Conservation (phyloP, 2,113 vertebrate species). For the Calyptommatus sinebrachiatus region DNA sequence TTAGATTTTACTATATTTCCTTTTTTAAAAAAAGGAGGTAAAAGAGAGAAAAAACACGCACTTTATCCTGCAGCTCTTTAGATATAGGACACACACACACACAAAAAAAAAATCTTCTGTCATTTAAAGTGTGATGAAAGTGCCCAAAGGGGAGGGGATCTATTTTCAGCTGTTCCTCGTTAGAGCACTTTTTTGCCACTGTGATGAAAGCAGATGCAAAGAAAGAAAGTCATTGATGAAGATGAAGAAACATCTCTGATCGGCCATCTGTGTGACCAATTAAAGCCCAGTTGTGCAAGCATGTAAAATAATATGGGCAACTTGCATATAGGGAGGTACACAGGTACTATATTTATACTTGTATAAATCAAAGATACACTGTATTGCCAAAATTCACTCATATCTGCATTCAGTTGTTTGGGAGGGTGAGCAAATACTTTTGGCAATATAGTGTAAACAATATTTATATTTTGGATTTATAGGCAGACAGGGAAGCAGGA, state of each 20-base stretch:
- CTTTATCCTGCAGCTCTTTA: constrained; percentile 71
- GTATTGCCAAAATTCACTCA: no score
- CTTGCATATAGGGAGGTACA: constrained; percentile 43
- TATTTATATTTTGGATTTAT: no score
- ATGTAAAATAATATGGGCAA: constrained; percentile 28
- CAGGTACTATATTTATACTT: constrained; percentile 32
- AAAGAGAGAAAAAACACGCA: constrained; percentile 18
- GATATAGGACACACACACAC: constrained; percentile 61
- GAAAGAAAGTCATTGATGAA: constrained; percentile 72
- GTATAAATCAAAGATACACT: neutral
- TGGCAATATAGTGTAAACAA: no score
- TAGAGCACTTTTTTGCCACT: constrained; percentile 66
- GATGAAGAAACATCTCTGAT: constrained; percentile 65
- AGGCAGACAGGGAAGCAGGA: no score
- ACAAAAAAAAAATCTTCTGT: constrained; percentile 66
- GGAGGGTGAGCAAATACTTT: no score
- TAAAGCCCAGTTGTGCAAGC: constrained; percentile 47
- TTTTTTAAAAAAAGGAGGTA: constrained; percentile 47
- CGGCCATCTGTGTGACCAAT: constrained; percentile 66
- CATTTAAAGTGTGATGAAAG: constrained; percentile 73
- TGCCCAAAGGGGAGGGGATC: constrained; percentile 55
- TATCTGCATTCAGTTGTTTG: no score
- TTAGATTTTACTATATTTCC: constrained; percentile 73
- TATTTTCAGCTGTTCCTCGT: constrained; percentile 74
- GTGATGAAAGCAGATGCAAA: constrained; percentile 65